Conservation (phyloP, 2,113 vertebrate genomes). For the Halcyon malimbica region DNA sequence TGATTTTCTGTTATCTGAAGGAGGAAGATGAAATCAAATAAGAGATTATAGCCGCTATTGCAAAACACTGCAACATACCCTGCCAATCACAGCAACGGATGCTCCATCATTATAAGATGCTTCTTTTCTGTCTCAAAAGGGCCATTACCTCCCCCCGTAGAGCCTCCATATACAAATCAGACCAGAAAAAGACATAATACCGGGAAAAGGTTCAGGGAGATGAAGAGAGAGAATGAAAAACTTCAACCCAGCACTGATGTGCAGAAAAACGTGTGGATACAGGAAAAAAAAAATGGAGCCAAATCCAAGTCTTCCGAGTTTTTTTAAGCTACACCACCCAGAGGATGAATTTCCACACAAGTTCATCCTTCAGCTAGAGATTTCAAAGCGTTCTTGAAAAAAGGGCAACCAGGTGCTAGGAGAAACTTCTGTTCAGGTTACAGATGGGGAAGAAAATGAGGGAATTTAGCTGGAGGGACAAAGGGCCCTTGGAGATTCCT, state of each 20-base stretch:
- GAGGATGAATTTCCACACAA: background rate
- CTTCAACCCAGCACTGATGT: background rate
- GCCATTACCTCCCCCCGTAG: background rate
- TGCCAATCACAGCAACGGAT: background rate
- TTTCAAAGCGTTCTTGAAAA: background rate
- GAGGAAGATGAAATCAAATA: slow-evolving; percentile 28
- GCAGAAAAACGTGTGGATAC: background rate
- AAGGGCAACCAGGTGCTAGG: background rate
- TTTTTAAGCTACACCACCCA: background rate
- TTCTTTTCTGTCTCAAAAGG: background rate
- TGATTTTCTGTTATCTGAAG: slow-evolving; percentile 32
- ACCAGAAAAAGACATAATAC: background rate
- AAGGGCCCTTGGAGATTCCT: background rate
- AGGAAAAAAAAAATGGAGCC: background rate
- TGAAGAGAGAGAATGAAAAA: background rate
- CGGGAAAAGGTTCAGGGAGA: background rate
- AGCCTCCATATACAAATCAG: background rate
- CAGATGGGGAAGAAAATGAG: background rate
- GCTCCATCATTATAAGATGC: background rate
- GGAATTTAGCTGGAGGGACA: background rate
- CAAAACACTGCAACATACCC: background rate
- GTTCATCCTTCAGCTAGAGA: background rate
- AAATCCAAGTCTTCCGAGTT: background rate
- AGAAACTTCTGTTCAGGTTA: background rate
- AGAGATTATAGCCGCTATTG: background rate